Evolutionary conservation across 2,888 invertebrate genomes (phyloP).

Genomic region (Orthonychiurus folsomi): DNA sequence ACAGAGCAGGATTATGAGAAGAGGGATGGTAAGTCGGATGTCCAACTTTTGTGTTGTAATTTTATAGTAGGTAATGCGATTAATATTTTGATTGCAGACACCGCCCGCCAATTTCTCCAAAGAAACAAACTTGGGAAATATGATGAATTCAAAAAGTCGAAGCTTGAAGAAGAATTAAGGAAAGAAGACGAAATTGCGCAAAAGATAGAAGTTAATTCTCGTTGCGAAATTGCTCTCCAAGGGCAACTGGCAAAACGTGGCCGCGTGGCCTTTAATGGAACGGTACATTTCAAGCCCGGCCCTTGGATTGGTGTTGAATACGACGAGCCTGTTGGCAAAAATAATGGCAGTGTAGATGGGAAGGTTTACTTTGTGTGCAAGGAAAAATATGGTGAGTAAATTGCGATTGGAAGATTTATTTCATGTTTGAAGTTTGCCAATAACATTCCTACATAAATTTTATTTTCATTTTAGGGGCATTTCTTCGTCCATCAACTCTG

Average conservation of each 20-base stretch:
- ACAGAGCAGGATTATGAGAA: neutral
- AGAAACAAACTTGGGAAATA: slow-evolving; percentile 82
- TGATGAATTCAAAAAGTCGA: slow-evolving; percentile 68
- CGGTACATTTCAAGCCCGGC: slow-evolving; percentile 58
- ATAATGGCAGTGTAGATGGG: slow-evolving; percentile 81
- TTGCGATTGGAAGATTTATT: too few relatives aligned
- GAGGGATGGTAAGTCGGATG: too few relatives aligned
- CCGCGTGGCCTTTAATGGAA: slow-evolving; percentile 73
- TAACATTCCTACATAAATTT: too few relatives aligned
- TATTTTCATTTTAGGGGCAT: too few relatives aligned
- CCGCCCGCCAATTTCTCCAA: slow-evolving; percentile 65
- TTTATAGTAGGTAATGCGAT: too few relatives aligned
- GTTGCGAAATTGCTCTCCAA: slow-evolving; percentile 74
- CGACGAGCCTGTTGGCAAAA: slow-evolving; percentile 93
- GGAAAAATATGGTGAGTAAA: slow-evolving; percentile 90
- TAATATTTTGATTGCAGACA: too few relatives aligned
- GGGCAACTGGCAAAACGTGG: slow-evolving; percentile 68
- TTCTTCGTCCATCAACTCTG: slow-evolving; percentile 74
- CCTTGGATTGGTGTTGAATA: slow-evolving; percentile 90
- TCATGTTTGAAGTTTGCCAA: too few relatives aligned
- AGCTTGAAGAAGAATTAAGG: slow-evolving; percentile 58
- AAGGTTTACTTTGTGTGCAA: slow-evolving; percentile 81
- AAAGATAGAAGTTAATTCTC: too few relatives aligned
- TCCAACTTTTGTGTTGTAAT: too few relatives aligned
- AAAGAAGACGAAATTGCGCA: too few relatives aligned